These are phyloP conservation scores for Rousettus madagascariensis DNA, from an alignment of 2,797 vertebrate genomes.

Conservation along the genomic window DNA sequence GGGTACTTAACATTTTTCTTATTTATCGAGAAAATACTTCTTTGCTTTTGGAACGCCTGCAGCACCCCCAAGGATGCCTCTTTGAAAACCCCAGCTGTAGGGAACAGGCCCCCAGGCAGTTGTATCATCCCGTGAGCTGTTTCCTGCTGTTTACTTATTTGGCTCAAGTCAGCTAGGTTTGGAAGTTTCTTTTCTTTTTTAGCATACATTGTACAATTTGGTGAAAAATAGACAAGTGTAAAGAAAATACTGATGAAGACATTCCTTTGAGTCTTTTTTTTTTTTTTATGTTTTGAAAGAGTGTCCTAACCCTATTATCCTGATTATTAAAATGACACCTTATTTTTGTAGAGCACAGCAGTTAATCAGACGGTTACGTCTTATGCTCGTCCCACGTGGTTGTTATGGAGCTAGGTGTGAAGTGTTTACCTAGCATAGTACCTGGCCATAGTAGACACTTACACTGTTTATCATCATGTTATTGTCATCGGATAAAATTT, in stretches of 20 bases:
- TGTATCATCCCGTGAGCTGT: not conserved
- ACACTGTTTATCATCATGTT: not conserved
- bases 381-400: not conserved
- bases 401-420: not conserved
- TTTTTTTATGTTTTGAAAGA: not conserved
- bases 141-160: not conserved
- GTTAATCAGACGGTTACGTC: not conserved
- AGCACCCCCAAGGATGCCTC: not conserved
- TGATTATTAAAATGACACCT: not conserved
- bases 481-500: not conserved
- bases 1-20: not conserved
- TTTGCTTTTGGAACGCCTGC: not conserved
- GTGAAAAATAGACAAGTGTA: not conserved
- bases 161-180: not conserved
- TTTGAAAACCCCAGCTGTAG: not conserved
- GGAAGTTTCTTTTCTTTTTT: not conserved
- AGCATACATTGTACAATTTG: not conserved
- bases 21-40: conserved; percentile 10
- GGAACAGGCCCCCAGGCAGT: not conserved
- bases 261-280: not conserved
- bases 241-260: not conserved
- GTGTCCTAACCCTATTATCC: not conserved
- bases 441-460: not conserved
- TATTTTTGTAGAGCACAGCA: not conserved
- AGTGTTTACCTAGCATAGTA: not conserved